A percentile compares a stretch with the other conserved stretches of the same genome.
These are phyloP conservation scores for Saccostrea echinata DNA, from an alignment of 1,140 invertebrate genomes.

Conservation along the genomic window DNA sequence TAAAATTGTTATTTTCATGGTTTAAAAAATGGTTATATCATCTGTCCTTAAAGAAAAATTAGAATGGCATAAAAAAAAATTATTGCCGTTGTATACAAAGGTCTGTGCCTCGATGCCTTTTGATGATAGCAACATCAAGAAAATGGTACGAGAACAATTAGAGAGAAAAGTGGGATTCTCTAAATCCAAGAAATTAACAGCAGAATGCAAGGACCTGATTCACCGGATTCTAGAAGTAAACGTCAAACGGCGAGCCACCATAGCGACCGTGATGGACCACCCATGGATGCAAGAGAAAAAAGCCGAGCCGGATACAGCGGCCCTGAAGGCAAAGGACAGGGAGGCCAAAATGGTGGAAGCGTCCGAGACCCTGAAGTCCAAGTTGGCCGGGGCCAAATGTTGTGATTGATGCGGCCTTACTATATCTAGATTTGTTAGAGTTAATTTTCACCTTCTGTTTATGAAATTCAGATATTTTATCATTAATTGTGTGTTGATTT, in stretches of 20 bases:
- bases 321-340: not conserved
- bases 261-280: slow-evolving; percentile 65
- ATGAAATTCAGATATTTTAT: not conserved
- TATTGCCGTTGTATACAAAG: slow-evolving; percentile 50
- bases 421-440: not conserved
- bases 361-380: not conserved
- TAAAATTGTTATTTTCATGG: no score
- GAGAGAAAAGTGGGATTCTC: slow-evolving; percentile 83
- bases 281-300: slow-evolving; percentile 59
- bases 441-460: not conserved
- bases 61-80: not conserved
- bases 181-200: slow-evolving; percentile 68
- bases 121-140: slow-evolving; percentile 78
- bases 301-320: not conserved
- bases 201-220: slow-evolving; percentile 72
- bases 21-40: no score
- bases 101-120: slow-evolving; percentile 79
- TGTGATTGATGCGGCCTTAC: not conserved
- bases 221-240: slow-evolving; percentile 74
- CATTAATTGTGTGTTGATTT: not conserved
- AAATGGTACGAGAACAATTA: slow-evolving; percentile 81
- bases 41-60: no score
- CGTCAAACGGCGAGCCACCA: slow-evolving; percentile 66
- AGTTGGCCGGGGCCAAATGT: not conserved
- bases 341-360: slow-evolving; percentile 26